phyloP scores from a whole-genome alignment of 2,797 vertebrate genomes.

The Botia kubotai region DNA sequence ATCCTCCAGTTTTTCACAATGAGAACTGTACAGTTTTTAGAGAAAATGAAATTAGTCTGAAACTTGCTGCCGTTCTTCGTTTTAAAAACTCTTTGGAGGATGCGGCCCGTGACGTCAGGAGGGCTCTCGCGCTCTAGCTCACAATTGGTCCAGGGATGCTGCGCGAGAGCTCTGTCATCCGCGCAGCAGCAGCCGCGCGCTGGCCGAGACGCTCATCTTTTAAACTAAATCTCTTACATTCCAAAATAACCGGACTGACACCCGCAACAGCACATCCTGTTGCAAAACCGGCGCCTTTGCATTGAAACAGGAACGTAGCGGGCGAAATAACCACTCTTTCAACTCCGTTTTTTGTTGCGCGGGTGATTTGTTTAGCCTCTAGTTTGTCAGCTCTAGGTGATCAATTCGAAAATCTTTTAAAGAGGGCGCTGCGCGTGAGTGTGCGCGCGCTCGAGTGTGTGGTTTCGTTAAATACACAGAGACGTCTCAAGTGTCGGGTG shows the following conservation, averaged over 20 bases:
- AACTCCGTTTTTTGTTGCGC: not conserved
- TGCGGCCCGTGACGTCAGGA: conserved; percentile 53
- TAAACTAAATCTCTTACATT: conserved; percentile 34
- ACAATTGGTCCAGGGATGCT: conserved; percentile 57
- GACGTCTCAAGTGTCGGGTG: conserved; percentile 64
- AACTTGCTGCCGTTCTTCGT: conserved; percentile 3
- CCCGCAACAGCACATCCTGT: not conserved
- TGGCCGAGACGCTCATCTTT: conserved; percentile 28
- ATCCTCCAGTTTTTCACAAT: too few species aligned
- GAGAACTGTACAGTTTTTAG: not conserved
- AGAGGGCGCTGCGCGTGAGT: conserved; percentile 36
- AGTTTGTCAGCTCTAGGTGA: conserved; percentile 40
- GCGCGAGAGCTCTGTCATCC: conserved; percentile 39
- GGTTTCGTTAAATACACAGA: conserved; percentile 32
- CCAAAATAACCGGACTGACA: conserved; percentile 39
- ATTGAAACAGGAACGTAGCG: not conserved
- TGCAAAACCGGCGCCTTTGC: not conserved
- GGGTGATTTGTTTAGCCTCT: conserved; percentile 44
- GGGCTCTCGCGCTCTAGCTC: conserved; percentile 43
- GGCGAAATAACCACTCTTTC: not conserved
- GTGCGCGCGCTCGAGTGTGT: not conserved
- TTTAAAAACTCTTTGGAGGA: conserved; percentile 32
- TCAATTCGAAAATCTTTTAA: conserved; percentile 15
- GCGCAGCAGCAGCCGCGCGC: conserved; percentile 31
- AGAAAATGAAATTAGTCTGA: not conserved